Base-by-base conservation (phyloP, 1,140 invertebrate species). In the Tetramorium alpestre region DNA sequence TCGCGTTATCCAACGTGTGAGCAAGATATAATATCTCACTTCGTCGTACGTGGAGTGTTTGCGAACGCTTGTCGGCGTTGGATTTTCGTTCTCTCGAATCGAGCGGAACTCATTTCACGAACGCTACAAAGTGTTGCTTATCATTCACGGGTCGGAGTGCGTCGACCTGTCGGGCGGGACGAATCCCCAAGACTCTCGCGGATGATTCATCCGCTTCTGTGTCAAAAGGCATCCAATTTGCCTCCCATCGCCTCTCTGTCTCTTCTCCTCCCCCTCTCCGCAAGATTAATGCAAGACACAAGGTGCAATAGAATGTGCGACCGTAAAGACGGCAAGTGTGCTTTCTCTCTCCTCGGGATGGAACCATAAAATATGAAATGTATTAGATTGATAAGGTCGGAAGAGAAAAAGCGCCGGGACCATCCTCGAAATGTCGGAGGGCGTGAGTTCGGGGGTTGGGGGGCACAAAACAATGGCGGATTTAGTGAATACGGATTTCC, bases 341-440 rank as follows among this genome's bases (percentile, higher is more conserved):
- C 77, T 54, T 47, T 85, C 28, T 77, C 56, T 78, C 75, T 77
- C 13, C 70, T 58, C 58, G 60, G 60, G 33, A 88, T 85, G 84
- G 49, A 89, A 81, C 76, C 92, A 87, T 94, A 93, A 94, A 94
- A 92, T 94, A 93, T 92, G 89, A 92, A 94, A 92, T 88, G 91
- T 94, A 93, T 94, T 93, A 93, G 91, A 93, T 92, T 93, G 92
- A 94, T 94, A 94, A 93, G 92, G 64, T 82, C 77, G 41, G n/a
- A 13, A 58, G 76, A 10, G 70, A 62, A 76, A 10, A 51, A 76
- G 54, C 62, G 56, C 28, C 18, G 44, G 56, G 18, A n/a, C 10
- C 64, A 41, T 67, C 38, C 64, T 67, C 38, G 33, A 44, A 69
- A 8, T n/a, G 13, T 22, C 22, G 54, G 28, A 70, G 38, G 51